Conservation (phyloP, 2,888 invertebrate genomes). For the Rotaria macrura region DNA sequence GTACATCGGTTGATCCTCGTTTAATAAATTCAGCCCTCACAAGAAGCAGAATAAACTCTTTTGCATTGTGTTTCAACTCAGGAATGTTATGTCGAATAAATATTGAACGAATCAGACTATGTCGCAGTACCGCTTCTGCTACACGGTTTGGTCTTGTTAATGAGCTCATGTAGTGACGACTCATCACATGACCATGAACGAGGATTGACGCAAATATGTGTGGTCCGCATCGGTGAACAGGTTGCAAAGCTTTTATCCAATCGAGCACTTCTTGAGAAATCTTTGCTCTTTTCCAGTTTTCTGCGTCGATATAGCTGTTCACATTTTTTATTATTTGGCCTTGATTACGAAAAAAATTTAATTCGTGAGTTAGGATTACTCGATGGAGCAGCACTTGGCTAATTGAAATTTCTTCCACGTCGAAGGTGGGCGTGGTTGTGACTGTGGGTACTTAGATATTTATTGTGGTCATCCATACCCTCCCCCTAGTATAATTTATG, state of each 20-base stretch:
- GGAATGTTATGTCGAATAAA: background rate
- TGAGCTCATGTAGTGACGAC: background rate
- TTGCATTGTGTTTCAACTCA: background rate
- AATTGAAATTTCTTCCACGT: background rate
- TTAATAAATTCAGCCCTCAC: background rate
- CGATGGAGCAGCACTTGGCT: background rate
- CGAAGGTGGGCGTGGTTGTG: no score
- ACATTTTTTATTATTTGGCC: background rate
- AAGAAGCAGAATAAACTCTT: background rate
- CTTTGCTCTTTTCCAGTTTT: background rate
- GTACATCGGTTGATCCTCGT: background rate
- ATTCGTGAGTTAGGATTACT: background rate
- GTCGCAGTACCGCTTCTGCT: background rate
- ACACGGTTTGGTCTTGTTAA: background rate
- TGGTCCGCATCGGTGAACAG: background rate
- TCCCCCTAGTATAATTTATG: no score
- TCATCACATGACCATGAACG: background rate
- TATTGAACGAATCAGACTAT: background rate
- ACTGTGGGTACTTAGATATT: background rate
- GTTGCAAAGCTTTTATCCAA: background rate
- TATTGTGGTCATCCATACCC: no score
- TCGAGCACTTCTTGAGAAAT: background rate
- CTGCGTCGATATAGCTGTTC: background rate
- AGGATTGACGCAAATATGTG: background rate
- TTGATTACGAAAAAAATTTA: background rate